Evolutionary conservation across 1,140 invertebrate genomes (phyloP), one percentile per base, ranked within the genome.

Genomic region (Plodia interpunctella): DNA sequence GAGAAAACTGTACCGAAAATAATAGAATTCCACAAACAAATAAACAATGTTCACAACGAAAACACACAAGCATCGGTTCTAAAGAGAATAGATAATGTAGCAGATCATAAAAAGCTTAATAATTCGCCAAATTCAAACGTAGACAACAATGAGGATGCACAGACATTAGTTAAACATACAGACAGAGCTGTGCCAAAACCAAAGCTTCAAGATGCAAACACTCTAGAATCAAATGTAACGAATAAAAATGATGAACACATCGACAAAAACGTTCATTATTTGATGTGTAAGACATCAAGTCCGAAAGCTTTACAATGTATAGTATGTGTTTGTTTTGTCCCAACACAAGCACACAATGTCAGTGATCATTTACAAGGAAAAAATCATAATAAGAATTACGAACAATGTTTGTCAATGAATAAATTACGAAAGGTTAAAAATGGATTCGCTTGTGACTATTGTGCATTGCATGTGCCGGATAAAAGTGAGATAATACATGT

Each of bases 391-490:
- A 21, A 10, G 9, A 52, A 55, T 10, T 35, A 50, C 19, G 17
- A 58, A 9, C 17, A 57, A 35, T 18, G 49, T 18, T 21, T 61
- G 15, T 51, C 49, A 51, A 20, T 20, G 0, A 51, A 51, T 20
- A 5, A 20, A 17, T 20, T 51, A n/a, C 10, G 19, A 20, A 20
- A 20, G 18, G 49, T 51, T 20, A 4, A 9, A 5, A 9, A 51
- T 15, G 49, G 49, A 15, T 64, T 56, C 18, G 66, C 65, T 57
- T 72, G 70, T 53, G 19, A 60, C 13, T 5, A 25, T 11, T 72
- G 70, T 57, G 49, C 59, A 8, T 9, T 51, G 35, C 20, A 56
- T 32, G 21, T 69, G 6, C 32, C 55, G 17, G 1, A 18, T 0
- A 53, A 59, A 38, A 57, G 62, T 19, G 62, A 63, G 49, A 11